A percentile compares a stretch with the other conserved stretches of the same genome.
phyloP scores from a whole-genome alignment of 37 sponge, comb jelly and placozoan genomes.

The Mnemiopsis leidyi region DNA sequence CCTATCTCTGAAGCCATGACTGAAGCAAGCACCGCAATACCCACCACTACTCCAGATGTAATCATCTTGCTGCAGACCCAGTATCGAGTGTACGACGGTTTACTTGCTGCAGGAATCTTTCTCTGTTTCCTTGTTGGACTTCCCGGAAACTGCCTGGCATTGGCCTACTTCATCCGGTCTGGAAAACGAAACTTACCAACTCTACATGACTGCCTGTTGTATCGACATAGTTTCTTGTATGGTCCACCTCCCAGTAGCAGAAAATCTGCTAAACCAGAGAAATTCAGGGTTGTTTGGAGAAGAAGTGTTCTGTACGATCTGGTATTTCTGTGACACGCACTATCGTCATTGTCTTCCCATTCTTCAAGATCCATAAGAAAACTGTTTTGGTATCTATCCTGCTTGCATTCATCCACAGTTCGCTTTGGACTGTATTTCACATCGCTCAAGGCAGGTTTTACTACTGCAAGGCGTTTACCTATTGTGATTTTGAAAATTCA shows the following conservation, averaged over 20 bases:
- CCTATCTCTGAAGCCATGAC: too few relatives aligned
- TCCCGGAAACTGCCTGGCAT: background rate
- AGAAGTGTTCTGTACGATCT: background rate
- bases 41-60: background rate
- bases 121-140: background rate
- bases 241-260: background rate
- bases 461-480: too few relatives aligned
- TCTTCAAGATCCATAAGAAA: background rate
- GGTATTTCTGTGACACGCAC: background rate
- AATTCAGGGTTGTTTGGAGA: background rate
- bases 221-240: background rate
- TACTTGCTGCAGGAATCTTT: background rate
- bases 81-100: background rate
- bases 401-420: background rate
- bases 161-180: background rate
- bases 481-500: too few relatives aligned
- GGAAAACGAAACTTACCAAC: background rate
- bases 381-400: background rate
- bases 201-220: background rate
- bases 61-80: background rate
- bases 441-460: too few relatives aligned
- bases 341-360: background rate
- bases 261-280: background rate
- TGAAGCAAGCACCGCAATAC: background rate
- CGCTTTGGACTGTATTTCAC: background rate